Evolutionary conservation across 2,113 vertebrate species (phyloP).

Genomic region (Empidonax traillii): DNA sequence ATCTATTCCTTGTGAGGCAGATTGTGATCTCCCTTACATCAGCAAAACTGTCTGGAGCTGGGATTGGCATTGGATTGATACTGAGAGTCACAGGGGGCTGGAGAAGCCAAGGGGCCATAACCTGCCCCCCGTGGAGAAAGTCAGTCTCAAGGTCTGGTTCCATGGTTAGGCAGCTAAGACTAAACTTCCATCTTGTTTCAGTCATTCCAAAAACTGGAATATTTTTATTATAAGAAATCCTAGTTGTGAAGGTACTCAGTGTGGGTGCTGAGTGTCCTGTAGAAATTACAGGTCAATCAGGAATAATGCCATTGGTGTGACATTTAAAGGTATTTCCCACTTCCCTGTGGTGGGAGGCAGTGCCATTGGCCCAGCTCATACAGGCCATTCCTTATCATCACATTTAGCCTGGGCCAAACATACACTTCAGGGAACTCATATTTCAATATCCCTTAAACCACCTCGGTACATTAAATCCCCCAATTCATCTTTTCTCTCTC

Average conservation of each 20-base stretch:
- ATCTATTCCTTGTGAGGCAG: not conserved
- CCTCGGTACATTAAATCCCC: conserved; percentile 21
- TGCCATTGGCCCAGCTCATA: not conserved
- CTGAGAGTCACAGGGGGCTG: not conserved
- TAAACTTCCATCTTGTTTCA: not conserved
- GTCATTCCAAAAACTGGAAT: not conserved
- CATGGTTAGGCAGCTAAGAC: not conserved
- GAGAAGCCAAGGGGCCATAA: not conserved
- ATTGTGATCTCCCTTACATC: conserved; percentile 36
- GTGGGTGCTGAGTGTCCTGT: not conserved
- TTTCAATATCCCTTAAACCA: conserved; percentile 41
- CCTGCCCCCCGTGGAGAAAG: not conserved
- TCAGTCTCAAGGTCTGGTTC: not conserved
- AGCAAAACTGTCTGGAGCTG: conserved; percentile 36
- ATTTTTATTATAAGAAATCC: not conserved
- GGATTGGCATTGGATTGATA: conserved; percentile 8
- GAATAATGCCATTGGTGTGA: not conserved
- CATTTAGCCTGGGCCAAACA: not conserved
- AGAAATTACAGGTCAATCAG: not conserved
- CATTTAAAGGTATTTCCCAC: not conserved
- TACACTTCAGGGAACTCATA: not conserved
- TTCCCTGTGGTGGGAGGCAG: not conserved
- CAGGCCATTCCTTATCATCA: not conserved
- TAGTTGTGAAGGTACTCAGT: not conserved
- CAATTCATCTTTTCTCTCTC: conserved; percentile 43